phyloP scores from a whole-genome alignment of 2,113 vertebrate genomes.

The Brachyhypopomus occidentalis region DNA sequence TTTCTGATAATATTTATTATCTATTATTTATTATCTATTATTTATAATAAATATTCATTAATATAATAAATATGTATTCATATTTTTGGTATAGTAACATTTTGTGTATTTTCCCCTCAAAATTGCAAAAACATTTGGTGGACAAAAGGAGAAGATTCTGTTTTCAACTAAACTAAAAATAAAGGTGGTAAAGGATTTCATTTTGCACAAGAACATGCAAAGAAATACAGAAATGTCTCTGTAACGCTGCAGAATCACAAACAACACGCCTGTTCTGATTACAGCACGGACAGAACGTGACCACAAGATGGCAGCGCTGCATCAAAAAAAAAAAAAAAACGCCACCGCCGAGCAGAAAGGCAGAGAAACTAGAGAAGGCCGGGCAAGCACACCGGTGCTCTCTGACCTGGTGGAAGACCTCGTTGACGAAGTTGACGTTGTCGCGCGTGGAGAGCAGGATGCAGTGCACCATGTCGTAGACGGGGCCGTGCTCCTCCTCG shows the following conservation, averaged over 20 bases:
- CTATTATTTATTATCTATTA: too few relatives aligned
- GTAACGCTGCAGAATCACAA: not conserved
- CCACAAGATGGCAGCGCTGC: slow-evolving; percentile 69
- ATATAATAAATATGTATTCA: too few relatives aligned
- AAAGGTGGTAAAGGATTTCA: not conserved
- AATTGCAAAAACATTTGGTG: not conserved
- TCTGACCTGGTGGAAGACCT: slow-evolving; percentile 93
- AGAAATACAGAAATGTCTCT: too few relatives aligned
- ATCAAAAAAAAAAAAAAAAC: slow-evolving; percentile 32
- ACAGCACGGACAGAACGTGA: not conserved
- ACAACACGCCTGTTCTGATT: not conserved
- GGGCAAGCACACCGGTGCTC: too few relatives aligned
- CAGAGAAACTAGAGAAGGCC: not conserved
- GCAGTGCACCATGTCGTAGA: slow-evolving; percentile 93
- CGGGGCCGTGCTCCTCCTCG: slow-evolving; percentile 86
- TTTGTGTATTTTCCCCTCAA: not conserved
- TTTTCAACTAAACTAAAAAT: not conserved
- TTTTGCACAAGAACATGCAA: not conserved
- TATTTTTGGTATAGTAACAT: too few relatives aligned
- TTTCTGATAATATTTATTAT: too few relatives aligned
- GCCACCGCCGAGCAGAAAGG: too few relatives aligned
- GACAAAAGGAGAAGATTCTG: not conserved
- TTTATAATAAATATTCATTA: too few relatives aligned
- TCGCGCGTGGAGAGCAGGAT: slow-evolving; percentile 92
- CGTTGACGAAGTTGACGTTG: slow-evolving; percentile 96